These are phyloP conservation scores for Toxostoma redivivum DNA, from an alignment of 2,113 vertebrate species.

Conservation along the genomic window DNA sequence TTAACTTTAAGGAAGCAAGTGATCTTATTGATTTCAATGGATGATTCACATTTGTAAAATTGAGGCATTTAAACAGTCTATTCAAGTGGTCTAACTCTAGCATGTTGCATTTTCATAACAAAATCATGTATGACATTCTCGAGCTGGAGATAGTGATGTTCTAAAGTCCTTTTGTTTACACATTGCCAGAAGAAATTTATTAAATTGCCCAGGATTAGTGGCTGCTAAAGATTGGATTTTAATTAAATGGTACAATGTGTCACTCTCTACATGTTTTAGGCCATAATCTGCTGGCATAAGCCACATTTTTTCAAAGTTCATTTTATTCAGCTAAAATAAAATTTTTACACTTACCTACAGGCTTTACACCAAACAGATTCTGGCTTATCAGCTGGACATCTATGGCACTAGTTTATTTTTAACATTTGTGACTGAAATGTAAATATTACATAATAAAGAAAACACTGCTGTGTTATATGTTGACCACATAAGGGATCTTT, in stretches of 20 bases:
- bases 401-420: background rate
- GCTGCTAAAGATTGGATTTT: constrained; percentile 26
- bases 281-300: background rate
- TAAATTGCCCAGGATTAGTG: constrained; percentile 12
- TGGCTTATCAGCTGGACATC: constrained; percentile 10
- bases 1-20: constrained; percentile 33
- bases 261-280: background rate
- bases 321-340: background rate
- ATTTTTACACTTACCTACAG: background rate
- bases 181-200: constrained; percentile 6
- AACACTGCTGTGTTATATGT: background rate
- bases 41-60: background rate
- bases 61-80: background rate
- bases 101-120: constrained; percentile 10
- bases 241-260: constrained; percentile 40
- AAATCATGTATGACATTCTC: background rate
- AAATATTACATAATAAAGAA: constrained; percentile 42
- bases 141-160: background rate
- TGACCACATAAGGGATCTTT: background rate
- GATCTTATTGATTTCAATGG: constrained; percentile 18
- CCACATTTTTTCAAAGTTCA: background rate
- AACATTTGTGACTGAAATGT: constrained; percentile 6
- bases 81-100: background rate
- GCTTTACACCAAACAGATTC: background rate
- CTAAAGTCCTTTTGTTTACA: constrained; percentile 19